Base-by-base conservation (phyloP, 2,797 vertebrate species). In the Coregonus sp. region DNA sequence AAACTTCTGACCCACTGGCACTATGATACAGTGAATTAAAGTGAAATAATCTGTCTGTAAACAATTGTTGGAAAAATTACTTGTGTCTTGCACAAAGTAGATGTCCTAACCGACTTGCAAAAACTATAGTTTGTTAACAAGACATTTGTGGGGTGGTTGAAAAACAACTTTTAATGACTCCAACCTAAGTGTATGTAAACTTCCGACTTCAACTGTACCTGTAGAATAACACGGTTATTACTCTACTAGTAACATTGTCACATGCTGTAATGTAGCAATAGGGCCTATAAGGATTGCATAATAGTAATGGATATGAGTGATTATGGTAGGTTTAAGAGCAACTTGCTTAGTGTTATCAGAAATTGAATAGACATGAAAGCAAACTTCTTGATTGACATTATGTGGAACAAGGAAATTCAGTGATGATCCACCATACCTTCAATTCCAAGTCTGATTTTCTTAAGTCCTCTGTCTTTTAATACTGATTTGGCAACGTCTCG, bases 361-460 rank as follows among this genome's bases (percentile, higher is more conserved):
- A 61, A 47, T 47, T 47, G 9, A 11, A 12, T 11, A 47, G 40
- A 67, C 65, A 31, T 5, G 29, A 12, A 66, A 4, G 14, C 29
- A 15, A 67, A 15, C 65, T 16, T 15, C 14, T 33, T 67, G 15
- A 33, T 15, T 33, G 15, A 31, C 65, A 31, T 66, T 31, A 66
- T 16, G 5, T 68, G 15, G 25, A 73, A 9, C 20, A 16, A 59
- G 56, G 56, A 20, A 59, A 25, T 63, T 18, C 4, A 33, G 14
- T 33, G 15, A 68, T 4, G 6, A 25, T 33, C 37, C 54, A 52
- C 50, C 81, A 91, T 93, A 99, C 98, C 98, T 98, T 99, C 98
- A 54, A 99, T 99, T 74, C 98, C 98, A 89, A 99, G 90, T 5
- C 97, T 92, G 91, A 99, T 99, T 90, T 99, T 99, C 88, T 99